Evolutionary conservation across 2,797 vertebrate genomes (phyloP), one percentile per base, ranked within the genome.

Genomic region (Cheirogaleus major): DNA sequence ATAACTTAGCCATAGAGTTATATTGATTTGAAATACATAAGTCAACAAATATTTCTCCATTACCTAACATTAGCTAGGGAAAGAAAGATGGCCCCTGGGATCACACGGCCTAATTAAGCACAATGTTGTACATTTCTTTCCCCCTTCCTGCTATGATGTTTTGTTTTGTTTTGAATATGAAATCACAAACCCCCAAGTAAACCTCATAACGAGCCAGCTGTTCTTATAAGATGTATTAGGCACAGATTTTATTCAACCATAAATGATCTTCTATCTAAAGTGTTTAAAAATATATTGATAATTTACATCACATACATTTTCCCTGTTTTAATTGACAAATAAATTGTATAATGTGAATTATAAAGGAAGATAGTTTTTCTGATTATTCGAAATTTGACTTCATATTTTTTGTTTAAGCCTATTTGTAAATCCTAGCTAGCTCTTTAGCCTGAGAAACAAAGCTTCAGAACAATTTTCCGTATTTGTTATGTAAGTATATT

Each of bases 131-230:
- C 17, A 45, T 27, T 87, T 69, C 50, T 93, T 88, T 85, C 82
- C 18, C 35, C 63, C 90, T 78, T 70, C 12, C 75, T 91, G 67
- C 69, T 43, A 4, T 67, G 65, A 17, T 30, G 23, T 79, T 41
- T 75, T 75, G 15, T 93, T 95, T 82, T 82, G 91, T 91, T 94
- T 83, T 80, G 91, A 72, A 81, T 30, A 18, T 79, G 69, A 92
- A 89, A 73, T 12, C 55, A 50, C 65, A 72, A 11, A 59, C 45
- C 48, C 73, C 50, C 5, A 22, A 75, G 78, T 59, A 61, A 92
- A 69, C 69, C 61, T 75, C 85, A 61, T 35, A 38, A 95, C 57
- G 32, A 92, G 20, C 52, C 91, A 89, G 52, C 75, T 95, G 87
- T 83, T 14, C 90, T 76, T 87, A 41, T 69, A 14, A n/a, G 50